phyloP scores from a whole-genome alignment of 2,888 invertebrate species.

The Eumacrocentrus americanus region DNA sequence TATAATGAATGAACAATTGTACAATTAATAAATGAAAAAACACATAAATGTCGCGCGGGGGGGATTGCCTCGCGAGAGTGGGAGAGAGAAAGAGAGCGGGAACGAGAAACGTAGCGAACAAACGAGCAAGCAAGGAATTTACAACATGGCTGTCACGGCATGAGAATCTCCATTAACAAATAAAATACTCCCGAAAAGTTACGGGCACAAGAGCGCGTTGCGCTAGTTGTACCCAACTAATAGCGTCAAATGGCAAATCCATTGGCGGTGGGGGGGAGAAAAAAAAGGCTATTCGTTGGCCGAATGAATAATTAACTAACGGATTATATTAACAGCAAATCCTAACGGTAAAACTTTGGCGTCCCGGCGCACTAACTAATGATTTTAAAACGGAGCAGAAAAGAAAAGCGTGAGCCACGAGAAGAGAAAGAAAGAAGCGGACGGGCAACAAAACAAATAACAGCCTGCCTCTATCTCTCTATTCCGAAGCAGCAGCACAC shows the following conservation, averaged over 20 bases:
- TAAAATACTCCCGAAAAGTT: conserved; percentile 37
- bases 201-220: conserved; percentile 30
- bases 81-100: conserved; percentile 12
- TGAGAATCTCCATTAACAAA: conserved; percentile 45
- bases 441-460: conserved; percentile 28
- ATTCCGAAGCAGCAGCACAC: conserved; percentile 11
- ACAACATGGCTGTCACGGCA: conserved; percentile 52
- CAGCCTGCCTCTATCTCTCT: no score
- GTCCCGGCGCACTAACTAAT: conserved; percentile 13
- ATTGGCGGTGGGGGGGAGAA: neutral
- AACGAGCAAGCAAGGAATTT: conserved; percentile 36
- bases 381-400: neutral
- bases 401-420: neutral
- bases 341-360: conserved; percentile 20
- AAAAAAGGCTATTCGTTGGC: conserved; percentile 4
- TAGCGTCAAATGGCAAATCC: conserved; percentile 30
- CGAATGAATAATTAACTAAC: conserved; percentile 19
- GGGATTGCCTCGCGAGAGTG: neutral
- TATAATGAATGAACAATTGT: no score
- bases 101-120: conserved; percentile 26
- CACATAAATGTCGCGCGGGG: no score
- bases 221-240: conserved; percentile 24
- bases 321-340: no score
- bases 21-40: no score
- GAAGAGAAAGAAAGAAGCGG: conserved; percentile 13